These are phyloP conservation scores for Cryptomyrus ogoouensis DNA, from an alignment of 2,113 vertebrate genomes.

Conservation along the genomic window DNA sequence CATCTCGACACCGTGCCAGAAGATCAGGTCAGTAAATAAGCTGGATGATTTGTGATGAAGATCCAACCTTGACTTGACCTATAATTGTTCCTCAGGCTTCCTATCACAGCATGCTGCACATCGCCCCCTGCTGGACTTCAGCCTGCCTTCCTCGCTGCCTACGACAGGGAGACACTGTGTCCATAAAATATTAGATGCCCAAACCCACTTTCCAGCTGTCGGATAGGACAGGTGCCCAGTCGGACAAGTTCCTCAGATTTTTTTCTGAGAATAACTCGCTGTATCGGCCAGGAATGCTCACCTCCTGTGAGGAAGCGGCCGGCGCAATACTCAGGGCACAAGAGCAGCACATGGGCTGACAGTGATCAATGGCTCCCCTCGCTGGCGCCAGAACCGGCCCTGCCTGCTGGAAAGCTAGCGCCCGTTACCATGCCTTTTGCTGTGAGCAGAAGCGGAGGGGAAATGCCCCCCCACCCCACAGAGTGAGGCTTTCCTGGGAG, in stretches of 20 bases:
- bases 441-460: not conserved
- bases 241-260: not conserved
- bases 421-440: not conserved
- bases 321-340: not conserved
- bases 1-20: constrained; percentile 9
- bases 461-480: not conserved
- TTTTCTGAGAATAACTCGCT: not conserved
- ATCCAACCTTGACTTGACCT: not conserved
- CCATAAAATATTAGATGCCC: not conserved
- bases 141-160: not conserved
- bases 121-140: not conserved
- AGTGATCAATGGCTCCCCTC: not conserved
- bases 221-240: not conserved
- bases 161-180: not conserved
- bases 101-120: not conserved
- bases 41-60: not conserved
- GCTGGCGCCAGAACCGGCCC: not conserved
- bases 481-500: not conserved
- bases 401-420: not conserved
- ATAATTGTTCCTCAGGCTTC: not conserved
- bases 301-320: not conserved
- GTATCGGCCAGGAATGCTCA: not conserved
- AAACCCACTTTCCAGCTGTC: not conserved
- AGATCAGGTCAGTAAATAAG: constrained; percentile 4
- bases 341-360: not conserved